phyloP scores from a whole-genome alignment of 2,113 vertebrate species.

The Synodontis membranacea region DNA sequence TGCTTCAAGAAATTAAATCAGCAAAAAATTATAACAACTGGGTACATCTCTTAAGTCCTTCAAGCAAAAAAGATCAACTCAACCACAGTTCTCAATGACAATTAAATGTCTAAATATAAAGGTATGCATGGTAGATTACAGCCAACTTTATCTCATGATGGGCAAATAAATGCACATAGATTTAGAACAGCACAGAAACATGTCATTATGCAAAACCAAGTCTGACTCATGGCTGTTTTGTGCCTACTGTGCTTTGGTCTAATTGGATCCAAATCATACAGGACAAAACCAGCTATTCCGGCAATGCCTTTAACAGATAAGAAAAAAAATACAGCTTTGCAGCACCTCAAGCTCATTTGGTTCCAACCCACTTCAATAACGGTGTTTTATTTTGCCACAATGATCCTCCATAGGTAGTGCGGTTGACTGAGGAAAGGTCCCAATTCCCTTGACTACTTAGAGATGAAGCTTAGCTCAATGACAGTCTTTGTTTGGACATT shows the following conservation, averaged over 20 bases:
- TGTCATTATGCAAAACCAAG: slow-evolving; percentile 28
- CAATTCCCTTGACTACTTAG: slow-evolving; percentile 50
- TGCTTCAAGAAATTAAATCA: not conserved
- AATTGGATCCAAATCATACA: slow-evolving; percentile 3
- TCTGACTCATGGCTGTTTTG: slow-evolving; percentile 19
- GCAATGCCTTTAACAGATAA: slow-evolving; percentile 14
- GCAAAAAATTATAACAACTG: not conserved
- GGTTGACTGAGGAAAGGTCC: slow-evolving; percentile 46
- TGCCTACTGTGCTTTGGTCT: not conserved
- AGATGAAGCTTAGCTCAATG: slow-evolving; percentile 61
- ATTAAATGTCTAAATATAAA: not conserved
- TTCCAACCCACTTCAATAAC: slow-evolving; percentile 35
- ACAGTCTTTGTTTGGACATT: slow-evolving; percentile 61
- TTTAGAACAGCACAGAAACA: not conserved
- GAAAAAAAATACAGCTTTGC: not conserved
- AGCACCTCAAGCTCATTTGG: not conserved
- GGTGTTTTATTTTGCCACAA: not conserved
- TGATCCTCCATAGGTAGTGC: slow-evolving; percentile 43
- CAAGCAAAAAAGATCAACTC: not conserved
- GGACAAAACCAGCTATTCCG: not conserved
- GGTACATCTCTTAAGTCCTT: not conserved
- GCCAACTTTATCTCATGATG: not conserved
- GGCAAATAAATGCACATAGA: slow-evolving; percentile 17
- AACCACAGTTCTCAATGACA: not conserved
- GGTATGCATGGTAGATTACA: not conserved